A percentile compares a stretch with the other conserved stretches of the same genome.
phyloP scores from a whole-genome alignment of 2,888 invertebrate genomes.

The Chironomus tentans region DNA sequence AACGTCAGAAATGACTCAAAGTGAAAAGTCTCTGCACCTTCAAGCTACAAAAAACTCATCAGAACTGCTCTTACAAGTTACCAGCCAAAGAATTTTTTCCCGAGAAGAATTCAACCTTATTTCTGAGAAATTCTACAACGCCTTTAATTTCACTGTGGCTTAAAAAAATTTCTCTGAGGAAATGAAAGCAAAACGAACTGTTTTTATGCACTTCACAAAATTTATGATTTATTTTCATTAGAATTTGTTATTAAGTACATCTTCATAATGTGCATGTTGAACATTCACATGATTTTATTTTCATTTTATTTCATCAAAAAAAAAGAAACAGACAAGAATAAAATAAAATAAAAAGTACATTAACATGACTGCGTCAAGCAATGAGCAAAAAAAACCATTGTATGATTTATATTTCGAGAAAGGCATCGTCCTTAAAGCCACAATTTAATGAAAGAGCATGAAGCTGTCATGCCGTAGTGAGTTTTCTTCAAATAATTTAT shows the following conservation, averaged over 20 bases:
- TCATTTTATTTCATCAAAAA: neutral
- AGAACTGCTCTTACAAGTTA: too few relatives aligned
- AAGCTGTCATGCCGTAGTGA: neutral
- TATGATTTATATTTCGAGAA: neutral
- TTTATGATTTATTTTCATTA: neutral
- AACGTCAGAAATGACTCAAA: too few relatives aligned
- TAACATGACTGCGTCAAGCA: neutral
- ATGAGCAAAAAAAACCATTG: constrained; percentile 4
- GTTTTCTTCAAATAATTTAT: neutral
- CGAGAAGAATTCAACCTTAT: too few relatives aligned
- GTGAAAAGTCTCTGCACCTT: too few relatives aligned
- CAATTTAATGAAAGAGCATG: constrained; percentile 5
- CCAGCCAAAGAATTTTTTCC: too few relatives aligned
- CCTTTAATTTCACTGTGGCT: too few relatives aligned
- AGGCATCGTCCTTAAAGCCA: neutral
- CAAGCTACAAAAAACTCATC: too few relatives aligned
- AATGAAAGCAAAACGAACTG: neutral
- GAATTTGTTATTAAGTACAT: neutral
- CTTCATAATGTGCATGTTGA: too few relatives aligned
- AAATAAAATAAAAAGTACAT: neutral
- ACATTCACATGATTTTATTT: neutral
- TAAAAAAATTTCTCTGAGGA: too few relatives aligned
- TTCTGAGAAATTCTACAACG: too few relatives aligned
- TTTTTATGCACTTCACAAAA: neutral
- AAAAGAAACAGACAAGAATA: neutral